Percentiles rank a stretch among this genome's conserved stretches.
Evolutionary conservation across 2,113 vertebrate genomes (phyloP).

Genomic region (Acanthochromis polyacanthus): DNA sequence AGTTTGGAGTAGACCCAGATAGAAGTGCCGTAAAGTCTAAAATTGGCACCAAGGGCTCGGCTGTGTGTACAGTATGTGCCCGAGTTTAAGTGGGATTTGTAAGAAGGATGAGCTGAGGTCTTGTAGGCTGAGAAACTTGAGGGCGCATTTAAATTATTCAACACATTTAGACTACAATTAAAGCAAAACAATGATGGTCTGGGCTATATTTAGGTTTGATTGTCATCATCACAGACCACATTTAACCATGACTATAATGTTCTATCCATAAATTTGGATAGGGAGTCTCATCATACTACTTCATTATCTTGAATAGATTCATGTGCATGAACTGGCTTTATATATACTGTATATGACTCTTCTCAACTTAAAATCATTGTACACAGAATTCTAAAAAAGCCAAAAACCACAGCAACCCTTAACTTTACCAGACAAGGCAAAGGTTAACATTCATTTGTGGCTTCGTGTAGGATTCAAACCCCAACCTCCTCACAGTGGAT

Average conservation of each 20-base stretch:
- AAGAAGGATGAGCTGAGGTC: neutral
- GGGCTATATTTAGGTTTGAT: neutral
- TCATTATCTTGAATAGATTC: neutral
- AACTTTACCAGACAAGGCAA: too few species aligned
- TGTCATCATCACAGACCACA: neutral
- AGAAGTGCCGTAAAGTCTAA: slow-evolving; percentile 15
- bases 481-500: too few species aligned
- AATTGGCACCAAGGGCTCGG: neutral
- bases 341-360: neutral
- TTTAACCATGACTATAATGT: neutral
- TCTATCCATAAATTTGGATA: neutral
- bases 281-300: neutral
- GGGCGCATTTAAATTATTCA: slow-evolving; percentile 11
- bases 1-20: slow-evolving; percentile 10
- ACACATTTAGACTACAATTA: slow-evolving; percentile 16
- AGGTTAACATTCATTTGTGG: too few species aligned
- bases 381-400: too few species aligned
- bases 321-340: neutral
- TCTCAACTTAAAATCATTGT: too few species aligned
- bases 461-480: too few species aligned
- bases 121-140: neutral
- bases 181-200: slow-evolving; percentile 4
- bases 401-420: too few species aligned
- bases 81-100: slow-evolving; percentile 41
- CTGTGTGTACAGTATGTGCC: slow-evolving; percentile 3